These are phyloP conservation scores for Taphrorychus bicolor DNA, from an alignment of 2,888 invertebrate genomes.

Conservation along the genomic window DNA sequence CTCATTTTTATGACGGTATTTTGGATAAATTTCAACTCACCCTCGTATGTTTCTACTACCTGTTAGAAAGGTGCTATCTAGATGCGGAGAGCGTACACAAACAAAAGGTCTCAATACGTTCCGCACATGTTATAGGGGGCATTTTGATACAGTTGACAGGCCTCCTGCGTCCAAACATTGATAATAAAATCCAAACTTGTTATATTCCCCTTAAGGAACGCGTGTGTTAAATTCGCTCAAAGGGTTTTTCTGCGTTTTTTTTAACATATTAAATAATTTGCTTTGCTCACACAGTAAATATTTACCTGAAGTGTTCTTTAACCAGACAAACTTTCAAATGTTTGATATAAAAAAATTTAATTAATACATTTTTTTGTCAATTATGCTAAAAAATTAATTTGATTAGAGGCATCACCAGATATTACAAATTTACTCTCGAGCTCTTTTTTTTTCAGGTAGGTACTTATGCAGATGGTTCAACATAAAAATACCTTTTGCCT, in stretches of 20 bases:
- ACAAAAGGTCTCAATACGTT: constrained; percentile 36
- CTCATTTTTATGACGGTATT: background rate
- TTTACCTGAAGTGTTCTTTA: too few relatives aligned
- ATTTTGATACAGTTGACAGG: constrained; percentile 43
- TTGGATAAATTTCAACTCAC: background rate
- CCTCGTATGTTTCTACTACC: constrained; percentile 18
- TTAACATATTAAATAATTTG: too few relatives aligned
- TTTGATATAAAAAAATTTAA: too few relatives aligned
- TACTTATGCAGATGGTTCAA: background rate
- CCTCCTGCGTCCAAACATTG: constrained; percentile 32
- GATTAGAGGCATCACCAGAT: background rate
- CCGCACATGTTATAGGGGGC: constrained; percentile 36
- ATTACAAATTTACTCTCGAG: background rate
- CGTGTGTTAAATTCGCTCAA: background rate
- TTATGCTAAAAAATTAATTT: background rate
- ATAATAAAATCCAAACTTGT: too few relatives aligned
- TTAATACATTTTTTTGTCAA: background rate
- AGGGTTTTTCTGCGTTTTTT: background rate
- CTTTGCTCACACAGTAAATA: too few relatives aligned
- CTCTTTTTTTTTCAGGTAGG: background rate
- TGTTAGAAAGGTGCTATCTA: too few relatives aligned
- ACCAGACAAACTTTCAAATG: too few relatives aligned
- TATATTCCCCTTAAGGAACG: background rate
- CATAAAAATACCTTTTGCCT: constrained; percentile 11
- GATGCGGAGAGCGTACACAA: constrained; percentile 11